Conservation (phyloP, 2,113 vertebrate genomes). For the Saguinus imperator region DNA sequence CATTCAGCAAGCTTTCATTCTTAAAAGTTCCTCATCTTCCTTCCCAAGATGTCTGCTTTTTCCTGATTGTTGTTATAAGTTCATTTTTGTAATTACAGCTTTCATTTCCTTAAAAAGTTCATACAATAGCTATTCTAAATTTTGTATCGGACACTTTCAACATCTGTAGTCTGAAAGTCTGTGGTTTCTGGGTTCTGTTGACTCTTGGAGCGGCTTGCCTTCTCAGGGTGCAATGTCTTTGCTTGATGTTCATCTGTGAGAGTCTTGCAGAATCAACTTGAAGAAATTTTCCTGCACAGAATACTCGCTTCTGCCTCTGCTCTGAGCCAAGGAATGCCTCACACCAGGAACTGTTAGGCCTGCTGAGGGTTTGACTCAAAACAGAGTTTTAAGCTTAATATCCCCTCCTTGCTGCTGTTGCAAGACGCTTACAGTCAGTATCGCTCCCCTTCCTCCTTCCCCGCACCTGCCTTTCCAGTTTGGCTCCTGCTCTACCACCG, state of each 20-base stretch:
- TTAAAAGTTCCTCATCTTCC: not conserved
- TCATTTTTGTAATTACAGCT: not conserved
- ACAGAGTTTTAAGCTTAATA: not conserved
- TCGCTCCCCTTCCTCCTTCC: not conserved
- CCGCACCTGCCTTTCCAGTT: not conserved
- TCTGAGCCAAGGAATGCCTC: not conserved
- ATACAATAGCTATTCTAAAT: not conserved
- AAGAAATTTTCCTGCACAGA: not conserved
- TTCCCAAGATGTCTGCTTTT: not conserved
- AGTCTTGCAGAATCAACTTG: not conserved
- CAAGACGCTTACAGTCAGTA: not conserved
- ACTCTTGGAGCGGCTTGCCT: not conserved
- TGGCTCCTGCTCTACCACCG: not conserved
- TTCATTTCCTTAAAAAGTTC: not conserved
- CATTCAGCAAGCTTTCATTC: not conserved
- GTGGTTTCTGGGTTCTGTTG: not conserved
- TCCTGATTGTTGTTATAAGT: not conserved
- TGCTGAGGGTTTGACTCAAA: not conserved
- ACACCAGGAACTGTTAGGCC: not conserved
- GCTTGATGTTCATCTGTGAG: not conserved
- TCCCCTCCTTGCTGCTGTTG: not conserved
- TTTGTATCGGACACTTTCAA: not conserved
- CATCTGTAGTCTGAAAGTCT: not conserved
- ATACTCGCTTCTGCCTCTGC: not conserved
- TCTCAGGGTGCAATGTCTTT: not conserved